These are phyloP conservation scores for Flabesymbios commensalis DNA, from an alignment of 2,888 invertebrate genomes.

Conservation along the genomic window DNA sequence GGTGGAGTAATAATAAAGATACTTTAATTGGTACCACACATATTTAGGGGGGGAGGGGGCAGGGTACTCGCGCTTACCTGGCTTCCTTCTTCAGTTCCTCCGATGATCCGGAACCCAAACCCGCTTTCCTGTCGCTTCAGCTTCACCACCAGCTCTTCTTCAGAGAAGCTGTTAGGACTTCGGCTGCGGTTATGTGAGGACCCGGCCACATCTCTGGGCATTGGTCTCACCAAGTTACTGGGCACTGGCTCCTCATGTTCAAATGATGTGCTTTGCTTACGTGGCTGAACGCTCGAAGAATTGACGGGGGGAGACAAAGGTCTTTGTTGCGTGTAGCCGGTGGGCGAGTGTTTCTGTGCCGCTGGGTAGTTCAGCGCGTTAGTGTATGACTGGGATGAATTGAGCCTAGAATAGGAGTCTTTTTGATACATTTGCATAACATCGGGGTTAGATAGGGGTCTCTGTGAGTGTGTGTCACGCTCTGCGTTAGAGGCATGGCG, in stretches of 20 bases:
- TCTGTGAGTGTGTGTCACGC: neutral
- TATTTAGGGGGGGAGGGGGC: no score
- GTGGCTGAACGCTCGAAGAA: neutral
- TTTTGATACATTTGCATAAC: no score
- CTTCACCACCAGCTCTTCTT: conserved; percentile 68
- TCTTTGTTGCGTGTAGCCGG: neutral
- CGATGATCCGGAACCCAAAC: conserved; percentile 97
- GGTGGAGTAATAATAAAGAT: no score
- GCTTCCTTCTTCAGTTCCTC: conserved; percentile 96
- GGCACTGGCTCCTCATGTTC: conserved; percentile 67
- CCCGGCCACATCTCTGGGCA: conserved; percentile 32
- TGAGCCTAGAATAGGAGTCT: neutral
- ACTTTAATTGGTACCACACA: no score
- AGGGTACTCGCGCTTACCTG: conserved; percentile 71
- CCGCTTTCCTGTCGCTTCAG: conserved; percentile 89
- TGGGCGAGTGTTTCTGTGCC: neutral
- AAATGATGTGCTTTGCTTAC: conserved; percentile 67
- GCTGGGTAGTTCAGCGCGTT: neutral
- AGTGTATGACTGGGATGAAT: neutral
- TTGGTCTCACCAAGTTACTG: conserved; percentile 46
- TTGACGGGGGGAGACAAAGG: neutral
- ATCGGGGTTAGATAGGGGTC: no score
- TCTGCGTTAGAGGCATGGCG: neutral
- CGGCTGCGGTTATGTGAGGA: conserved; percentile 20
- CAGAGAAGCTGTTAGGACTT: conserved; percentile 24